These are phyloP conservation scores for Vulpes ferrilata DNA, from an alignment of 2,113 vertebrate species.

Conservation along the genomic window DNA sequence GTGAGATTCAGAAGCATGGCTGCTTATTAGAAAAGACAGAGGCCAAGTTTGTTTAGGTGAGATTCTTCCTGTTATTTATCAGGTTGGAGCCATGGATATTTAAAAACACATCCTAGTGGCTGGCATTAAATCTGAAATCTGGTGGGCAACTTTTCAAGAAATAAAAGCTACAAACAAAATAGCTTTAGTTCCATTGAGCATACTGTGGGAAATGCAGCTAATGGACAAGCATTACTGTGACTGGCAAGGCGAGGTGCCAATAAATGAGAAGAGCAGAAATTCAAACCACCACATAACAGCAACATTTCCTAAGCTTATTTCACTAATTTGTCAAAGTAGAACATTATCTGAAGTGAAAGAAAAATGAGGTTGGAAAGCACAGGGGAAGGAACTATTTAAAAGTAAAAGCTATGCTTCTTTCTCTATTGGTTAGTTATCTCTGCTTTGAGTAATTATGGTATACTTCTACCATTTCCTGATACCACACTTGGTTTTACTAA, in stretches of 20 bases:
- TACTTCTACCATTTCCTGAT: slow-evolving; percentile 42
- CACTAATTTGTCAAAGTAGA: slow-evolving; percentile 73
- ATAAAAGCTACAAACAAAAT: slow-evolving; percentile 81
- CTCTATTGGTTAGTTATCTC: slow-evolving; percentile 40
- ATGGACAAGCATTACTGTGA: slow-evolving; percentile 78
- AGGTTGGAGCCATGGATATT: slow-evolving; percentile 64
- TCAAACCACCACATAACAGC: slow-evolving; percentile 62
- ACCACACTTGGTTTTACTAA: slow-evolving; percentile 47
- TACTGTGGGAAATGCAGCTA: slow-evolving; percentile 76
- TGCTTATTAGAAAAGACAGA: not conserved
- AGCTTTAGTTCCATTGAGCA: slow-evolving; percentile 76
- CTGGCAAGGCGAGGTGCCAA: slow-evolving; percentile 76
- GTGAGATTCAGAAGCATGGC: not conserved
- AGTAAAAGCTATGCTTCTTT: slow-evolving; percentile 52
- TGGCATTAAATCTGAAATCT: slow-evolving; percentile 70
- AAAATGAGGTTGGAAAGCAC: slow-evolving; percentile 42
- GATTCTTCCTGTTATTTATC: slow-evolving; percentile 53
- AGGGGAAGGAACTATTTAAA: slow-evolving; percentile 65
- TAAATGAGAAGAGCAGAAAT: slow-evolving; percentile 58
- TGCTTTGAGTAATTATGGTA: slow-evolving; percentile 54
- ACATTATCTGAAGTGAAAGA: slow-evolving; percentile 61
- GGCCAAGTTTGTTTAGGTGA: slow-evolving; percentile 46
- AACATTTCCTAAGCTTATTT: slow-evolving; percentile 72
- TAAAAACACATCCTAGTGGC: slow-evolving; percentile 69
- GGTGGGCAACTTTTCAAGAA: slow-evolving; percentile 83